These are phyloP conservation scores for Tyrophagus putrescentiae DNA, from an alignment of 1,140 invertebrate species.

Conservation along the genomic window DNA sequence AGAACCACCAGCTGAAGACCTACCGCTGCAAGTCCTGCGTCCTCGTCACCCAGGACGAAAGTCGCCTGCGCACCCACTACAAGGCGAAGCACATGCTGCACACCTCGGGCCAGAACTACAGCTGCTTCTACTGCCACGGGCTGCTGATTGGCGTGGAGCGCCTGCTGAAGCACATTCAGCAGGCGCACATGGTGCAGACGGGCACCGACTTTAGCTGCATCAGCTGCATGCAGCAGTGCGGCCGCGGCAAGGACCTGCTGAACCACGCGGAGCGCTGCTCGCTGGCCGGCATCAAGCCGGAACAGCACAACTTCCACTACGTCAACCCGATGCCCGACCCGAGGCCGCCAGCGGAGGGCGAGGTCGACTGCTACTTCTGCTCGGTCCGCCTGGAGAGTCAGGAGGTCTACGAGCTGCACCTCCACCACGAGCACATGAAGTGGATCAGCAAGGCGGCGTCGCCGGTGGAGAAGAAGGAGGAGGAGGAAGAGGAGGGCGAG, in stretches of 20 bases:
- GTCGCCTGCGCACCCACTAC: conserved; percentile 27
- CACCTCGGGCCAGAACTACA: conserved; percentile 28
- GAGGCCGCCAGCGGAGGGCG: background rate
- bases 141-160: conserved; percentile 29
- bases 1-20: conserved; percentile 28
- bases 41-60: conserved; percentile 28
- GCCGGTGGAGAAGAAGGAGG: too few relatives aligned
- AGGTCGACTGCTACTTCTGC: conserved; percentile 25
- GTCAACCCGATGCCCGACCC: background rate
- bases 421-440: conserved; percentile 25
- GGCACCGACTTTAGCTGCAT: conserved; percentile 29
- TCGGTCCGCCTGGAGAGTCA: conserved; percentile 4
- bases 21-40: conserved; percentile 28
- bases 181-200: conserved; percentile 30
- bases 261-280: conserved; percentile 28
- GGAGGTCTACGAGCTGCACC: conserved; percentile 21
- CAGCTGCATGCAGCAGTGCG: conserved; percentile 27
- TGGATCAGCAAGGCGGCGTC: conserved; percentile 19
- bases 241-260: conserved; percentile 27
- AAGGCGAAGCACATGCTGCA: conserved; percentile 29
- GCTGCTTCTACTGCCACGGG: conserved; percentile 29
- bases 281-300: conserved; percentile 1
- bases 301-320: conserved; percentile 17
- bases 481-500: too few relatives aligned
- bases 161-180: conserved; percentile 29